Evolutionary conservation across 2,888 invertebrate species (phyloP).

Genomic region (Eumerus sabulonum): DNA sequence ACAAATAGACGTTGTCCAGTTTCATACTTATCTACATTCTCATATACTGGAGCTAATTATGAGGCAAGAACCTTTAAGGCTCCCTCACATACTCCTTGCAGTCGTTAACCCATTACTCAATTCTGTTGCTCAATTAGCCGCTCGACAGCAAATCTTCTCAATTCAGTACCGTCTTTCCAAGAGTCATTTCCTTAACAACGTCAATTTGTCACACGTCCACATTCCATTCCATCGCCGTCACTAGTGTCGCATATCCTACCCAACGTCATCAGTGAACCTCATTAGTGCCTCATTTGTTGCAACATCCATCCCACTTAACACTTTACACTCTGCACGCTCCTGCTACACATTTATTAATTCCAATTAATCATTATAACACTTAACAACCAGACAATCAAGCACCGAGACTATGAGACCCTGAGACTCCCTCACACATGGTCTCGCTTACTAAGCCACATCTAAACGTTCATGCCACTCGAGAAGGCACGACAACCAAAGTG

Average conservation of each 20-base stretch:
- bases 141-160: neutral
- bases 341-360: slow-evolving; percentile 63
- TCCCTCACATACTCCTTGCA: too few species aligned
- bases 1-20: too few species aligned
- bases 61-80: too few species aligned
- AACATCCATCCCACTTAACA: slow-evolving; percentile 67
- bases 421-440: slow-evolving; percentile 1
- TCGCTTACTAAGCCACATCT: too few species aligned
- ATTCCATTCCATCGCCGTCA: neutral
- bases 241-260: slow-evolving; percentile 6
- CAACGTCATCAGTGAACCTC: slow-evolving; percentile 60
- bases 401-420: slow-evolving; percentile 12
- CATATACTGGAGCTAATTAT: too few species aligned
- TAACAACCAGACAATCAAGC: slow-evolving; percentile 22
- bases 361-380: slow-evolving; percentile 66
- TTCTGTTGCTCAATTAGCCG: too few species aligned
- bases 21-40: too few species aligned
- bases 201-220: slow-evolving; percentile 34
- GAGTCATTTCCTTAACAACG: slow-evolving; percentile 20
- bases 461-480: neutral
- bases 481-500: slow-evolving; percentile 30
- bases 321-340: slow-evolving; percentile 57
- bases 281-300: slow-evolving; percentile 66
- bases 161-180: neutral
- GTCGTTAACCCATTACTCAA: too few species aligned